These are phyloP conservation scores for Saxidomus purpurata DNA, from an alignment of 1,140 invertebrate species.

Conservation along the genomic window DNA sequence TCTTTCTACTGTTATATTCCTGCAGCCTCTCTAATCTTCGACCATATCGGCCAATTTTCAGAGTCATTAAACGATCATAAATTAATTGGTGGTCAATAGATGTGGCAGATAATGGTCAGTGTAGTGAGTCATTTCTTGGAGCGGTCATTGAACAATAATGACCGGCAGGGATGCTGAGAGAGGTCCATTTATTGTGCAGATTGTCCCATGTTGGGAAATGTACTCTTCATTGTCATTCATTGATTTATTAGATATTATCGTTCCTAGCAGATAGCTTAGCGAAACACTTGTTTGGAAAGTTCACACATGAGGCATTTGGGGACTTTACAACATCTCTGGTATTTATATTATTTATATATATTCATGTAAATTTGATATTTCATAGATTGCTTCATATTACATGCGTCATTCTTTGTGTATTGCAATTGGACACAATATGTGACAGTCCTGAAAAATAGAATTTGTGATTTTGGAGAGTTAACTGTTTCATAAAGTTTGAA, in stretches of 20 bases:
- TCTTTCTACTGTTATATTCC: background rate
- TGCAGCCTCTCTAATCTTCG: background rate
- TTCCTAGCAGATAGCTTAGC: background rate
- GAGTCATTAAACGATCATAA: conserved; percentile 11
- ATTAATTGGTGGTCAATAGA: conserved; percentile 33
- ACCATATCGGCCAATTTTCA: background rate
- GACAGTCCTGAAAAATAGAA: no score
- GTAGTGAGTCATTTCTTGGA: background rate
- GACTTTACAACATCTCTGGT: no score
- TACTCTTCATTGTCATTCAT: conserved; percentile 1
- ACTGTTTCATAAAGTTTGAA: no score
- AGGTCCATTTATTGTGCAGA: background rate
- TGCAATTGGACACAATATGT: no score
- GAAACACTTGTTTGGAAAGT: no score
- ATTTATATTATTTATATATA: no score
- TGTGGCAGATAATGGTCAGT: conserved; percentile 17
- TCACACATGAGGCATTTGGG: no score
- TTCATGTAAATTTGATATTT: no score
- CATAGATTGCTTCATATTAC: no score
- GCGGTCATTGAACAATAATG: conserved; percentile 16
- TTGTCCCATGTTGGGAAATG: background rate
- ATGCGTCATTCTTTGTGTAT: no score
- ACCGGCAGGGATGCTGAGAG: no score
- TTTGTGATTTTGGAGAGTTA: no score
- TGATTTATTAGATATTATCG: conserved; percentile 1